Conservation (phyloP, 1,140 invertebrate species). For the Formica exsecta region DNA sequence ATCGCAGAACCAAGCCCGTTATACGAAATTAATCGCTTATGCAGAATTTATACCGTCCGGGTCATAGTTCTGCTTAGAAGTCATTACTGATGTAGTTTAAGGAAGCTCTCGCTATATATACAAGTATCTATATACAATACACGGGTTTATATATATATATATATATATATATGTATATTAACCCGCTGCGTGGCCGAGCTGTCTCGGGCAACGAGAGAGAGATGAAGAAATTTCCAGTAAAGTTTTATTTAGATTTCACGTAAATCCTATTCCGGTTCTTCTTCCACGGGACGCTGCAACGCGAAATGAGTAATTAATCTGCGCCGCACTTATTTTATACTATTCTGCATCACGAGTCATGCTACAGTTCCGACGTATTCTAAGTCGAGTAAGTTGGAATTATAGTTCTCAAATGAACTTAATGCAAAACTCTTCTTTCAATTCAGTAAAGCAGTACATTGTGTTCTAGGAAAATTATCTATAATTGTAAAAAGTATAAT, state of each 20-base stretch:
- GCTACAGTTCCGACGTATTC: background rate
- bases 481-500: background rate
- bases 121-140: background rate
- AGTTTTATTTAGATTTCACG: conserved; percentile 81
- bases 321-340: background rate
- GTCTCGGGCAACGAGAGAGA: conserved; percentile 24
- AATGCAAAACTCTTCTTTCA: background rate
- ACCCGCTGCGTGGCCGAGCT: conserved; percentile 32
- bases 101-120: conserved; percentile 11
- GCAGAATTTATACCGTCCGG: background rate
- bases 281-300: conserved; percentile 62
- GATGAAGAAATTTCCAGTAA: conserved; percentile 78
- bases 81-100: conserved; percentile 40
- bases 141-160: background rate
- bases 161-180: conserved; percentile 24
- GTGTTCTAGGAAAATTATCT: background rate
- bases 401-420: background rate
- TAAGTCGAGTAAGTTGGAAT: background rate
- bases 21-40: conserved; percentile 41
- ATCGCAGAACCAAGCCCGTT: background rate
- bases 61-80: conserved; percentile 6
- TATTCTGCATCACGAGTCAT: background rate
- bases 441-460: background rate
- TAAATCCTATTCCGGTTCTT: conserved; percentile 69
- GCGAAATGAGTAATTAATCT: conserved; percentile 77